Evolutionary conservation across 2,888 invertebrate species (phyloP).

Genomic region (Cepaea hortensis): DNA sequence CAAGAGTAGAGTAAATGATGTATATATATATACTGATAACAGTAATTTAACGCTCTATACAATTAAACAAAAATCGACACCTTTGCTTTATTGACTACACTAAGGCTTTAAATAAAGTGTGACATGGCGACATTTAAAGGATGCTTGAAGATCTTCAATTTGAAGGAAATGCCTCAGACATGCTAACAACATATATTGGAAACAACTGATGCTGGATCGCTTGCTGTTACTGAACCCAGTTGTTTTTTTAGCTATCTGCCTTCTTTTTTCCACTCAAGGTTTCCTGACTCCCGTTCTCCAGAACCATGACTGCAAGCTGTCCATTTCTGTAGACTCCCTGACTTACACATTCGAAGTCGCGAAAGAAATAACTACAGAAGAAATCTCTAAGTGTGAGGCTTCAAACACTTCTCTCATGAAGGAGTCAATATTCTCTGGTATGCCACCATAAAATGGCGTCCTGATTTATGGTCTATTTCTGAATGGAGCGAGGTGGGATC

Average conservation of each 20-base stretch:
- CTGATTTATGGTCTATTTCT: conserved; percentile 74
- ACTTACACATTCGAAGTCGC: conserved; percentile 69
- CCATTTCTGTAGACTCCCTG: conserved; percentile 74
- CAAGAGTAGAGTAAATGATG: no score
- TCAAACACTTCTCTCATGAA: conserved; percentile 54
- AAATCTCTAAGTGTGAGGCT: conserved; percentile 54
- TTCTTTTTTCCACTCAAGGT: conserved; percentile 76
- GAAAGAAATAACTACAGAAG: conserved; percentile 57
- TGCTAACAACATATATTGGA: no score
- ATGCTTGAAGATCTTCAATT: no score
- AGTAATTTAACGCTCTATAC: no score
- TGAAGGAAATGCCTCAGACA: no score
- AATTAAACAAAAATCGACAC: no score
- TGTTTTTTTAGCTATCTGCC: conserved; percentile 75
- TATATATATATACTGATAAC: no score
- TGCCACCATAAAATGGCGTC: conserved; percentile 71
- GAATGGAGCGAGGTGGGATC: conserved; percentile 74
- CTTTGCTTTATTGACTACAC: no score
- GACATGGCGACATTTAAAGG: no score
- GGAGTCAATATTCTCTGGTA: conserved; percentile 63
- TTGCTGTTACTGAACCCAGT: conserved; percentile 62
- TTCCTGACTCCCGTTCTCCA: conserved; percentile 76
- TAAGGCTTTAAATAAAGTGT: no score
- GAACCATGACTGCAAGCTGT: conserved; percentile 74
- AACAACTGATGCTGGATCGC: conserved; percentile 51